Base-by-base conservation (phyloP, 2,888 invertebrate genomes). In the Hanleya hanleyi region DNA sequence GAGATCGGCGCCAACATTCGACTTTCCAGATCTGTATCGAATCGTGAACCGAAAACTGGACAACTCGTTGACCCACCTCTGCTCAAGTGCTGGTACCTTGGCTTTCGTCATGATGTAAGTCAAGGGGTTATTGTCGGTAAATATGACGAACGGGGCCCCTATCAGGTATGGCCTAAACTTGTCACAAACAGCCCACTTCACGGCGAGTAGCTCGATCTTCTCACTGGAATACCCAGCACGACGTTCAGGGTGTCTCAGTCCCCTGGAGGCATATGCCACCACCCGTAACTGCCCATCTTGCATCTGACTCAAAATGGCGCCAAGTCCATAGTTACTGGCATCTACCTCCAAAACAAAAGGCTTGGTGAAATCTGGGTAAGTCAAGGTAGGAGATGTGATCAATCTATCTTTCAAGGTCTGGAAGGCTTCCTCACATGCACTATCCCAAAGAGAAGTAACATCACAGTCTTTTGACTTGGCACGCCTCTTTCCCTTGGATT, bases 111-210 rank as follows among this genome's bases (percentile, higher is more conserved):
- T 51, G 12, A 74, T 29, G 51, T 72, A 69, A 41, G 38, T 50
- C 15, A 71, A 32, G n/a, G 70, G 70, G 35, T 69, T 77, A 47
- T 69, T 74, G 69, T 74, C 71, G 5, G 73, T 73, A 9, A 70
- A 50, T 7, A 76, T 69, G 6, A 18, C 38, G 50, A 78, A 76
- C 35, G 71, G 49, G 0, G 73, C 15, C 3, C 69, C 77, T 18
- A 68, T 22, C 1, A 76, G 74, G 37, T 76, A 77, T 33, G 69
- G 66, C 26, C 65, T 29, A 36, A 75, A 77, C 38, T 77, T 75
- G 5, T 77, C 71, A 29, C 69, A 66, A 22, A 77, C 65, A 3
- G 79, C 76, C 79, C 79, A 78, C 61, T 79, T 79, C 6, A 76
- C 50, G 3, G 67, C 79, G 5, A 79, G 69, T 33, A 74, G 67